phyloP scores from a whole-genome alignment of 2,113 vertebrate genomes.

The Hepsetus odoe region DNA sequence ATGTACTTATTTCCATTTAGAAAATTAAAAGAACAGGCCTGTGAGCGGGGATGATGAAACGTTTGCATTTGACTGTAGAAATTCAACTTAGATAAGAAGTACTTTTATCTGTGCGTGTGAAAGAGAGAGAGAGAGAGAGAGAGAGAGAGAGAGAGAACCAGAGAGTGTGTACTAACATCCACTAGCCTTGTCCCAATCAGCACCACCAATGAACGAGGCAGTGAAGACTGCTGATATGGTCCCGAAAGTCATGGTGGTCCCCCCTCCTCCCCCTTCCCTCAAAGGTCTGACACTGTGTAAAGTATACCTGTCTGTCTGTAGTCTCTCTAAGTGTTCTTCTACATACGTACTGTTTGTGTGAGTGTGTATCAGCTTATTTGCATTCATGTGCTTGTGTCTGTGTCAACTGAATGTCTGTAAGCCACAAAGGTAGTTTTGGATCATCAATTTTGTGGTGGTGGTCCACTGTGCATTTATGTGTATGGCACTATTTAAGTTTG shows the following conservation, averaged over 20 bases:
- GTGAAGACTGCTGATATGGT: conserved; percentile 46
- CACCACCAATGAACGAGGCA: conserved; percentile 21
- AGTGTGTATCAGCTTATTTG: conserved; percentile 1
- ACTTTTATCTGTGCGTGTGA: conserved; percentile 1
- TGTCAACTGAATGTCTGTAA: not conserved
- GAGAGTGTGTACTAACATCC: conserved; percentile 23
- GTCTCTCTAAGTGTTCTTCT: conserved; percentile 18
- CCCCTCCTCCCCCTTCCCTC: conserved; percentile 45
- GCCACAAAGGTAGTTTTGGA: not conserved
- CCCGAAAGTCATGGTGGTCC: conserved; percentile 35
- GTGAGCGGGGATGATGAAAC: too few species aligned
- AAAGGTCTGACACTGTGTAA: conserved; percentile 51
- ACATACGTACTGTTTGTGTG: conserved; percentile 4
- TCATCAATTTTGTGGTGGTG: not conserved
- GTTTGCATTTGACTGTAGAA: not conserved
- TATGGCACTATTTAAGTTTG: not conserved
- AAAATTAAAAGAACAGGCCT: too few species aligned
- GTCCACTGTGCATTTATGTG: not conserved
- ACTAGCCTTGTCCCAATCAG: conserved; percentile 50
- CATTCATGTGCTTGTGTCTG: conserved; percentile 1
- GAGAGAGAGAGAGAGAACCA: conserved; percentile 23
- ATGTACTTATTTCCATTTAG: too few species aligned
- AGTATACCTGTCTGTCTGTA: not conserved
- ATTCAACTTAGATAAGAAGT: too few species aligned
- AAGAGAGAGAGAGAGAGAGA: not conserved